These are phyloP conservation scores for Salmo trutta DNA, from an alignment of 2,797 vertebrate species.

Conservation along the genomic window DNA sequence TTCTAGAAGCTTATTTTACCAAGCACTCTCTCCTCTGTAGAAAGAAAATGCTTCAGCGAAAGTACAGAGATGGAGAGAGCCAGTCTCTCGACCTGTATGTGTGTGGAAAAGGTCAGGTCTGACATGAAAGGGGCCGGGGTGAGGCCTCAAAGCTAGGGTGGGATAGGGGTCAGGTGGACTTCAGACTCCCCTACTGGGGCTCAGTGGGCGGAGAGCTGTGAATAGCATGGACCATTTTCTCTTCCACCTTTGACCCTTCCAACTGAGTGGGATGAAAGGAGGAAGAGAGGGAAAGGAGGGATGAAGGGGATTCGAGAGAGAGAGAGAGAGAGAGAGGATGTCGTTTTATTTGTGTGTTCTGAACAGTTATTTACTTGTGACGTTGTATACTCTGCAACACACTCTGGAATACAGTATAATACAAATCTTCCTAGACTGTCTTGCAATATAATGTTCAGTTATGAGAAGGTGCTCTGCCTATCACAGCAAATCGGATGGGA, in stretches of 20 bases:
- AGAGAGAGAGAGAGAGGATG: not conserved
- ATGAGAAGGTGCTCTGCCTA: too few species aligned
- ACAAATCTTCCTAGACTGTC: not conserved
- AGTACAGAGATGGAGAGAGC: slow-evolving; percentile 19
- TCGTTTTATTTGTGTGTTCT: not conserved
- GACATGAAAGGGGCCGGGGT: slow-evolving; percentile 14
- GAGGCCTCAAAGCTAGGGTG: slow-evolving; percentile 3
- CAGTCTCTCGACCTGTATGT: not conserved
- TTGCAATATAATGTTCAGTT: not conserved
- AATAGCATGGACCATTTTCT: not conserved
- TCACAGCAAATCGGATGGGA: too few species aligned
- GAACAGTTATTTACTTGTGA: not conserved
- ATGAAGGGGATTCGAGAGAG: not conserved
- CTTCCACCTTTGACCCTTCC: not conserved
- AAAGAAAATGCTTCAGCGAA: slow-evolving; percentile 12
- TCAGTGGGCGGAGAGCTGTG: slow-evolving; percentile 2
- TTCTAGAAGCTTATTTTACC: not conserved
- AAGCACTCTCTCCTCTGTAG: not conserved
- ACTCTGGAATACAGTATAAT: not conserved
- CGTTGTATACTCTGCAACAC: not conserved
- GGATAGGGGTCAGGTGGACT: not conserved
- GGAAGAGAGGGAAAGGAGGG: not conserved
- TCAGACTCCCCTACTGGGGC: not conserved
- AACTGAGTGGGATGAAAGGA: slow-evolving; percentile 3
- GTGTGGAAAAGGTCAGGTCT: slow-evolving; percentile 1